phyloP scores from a whole-genome alignment of 1,140 invertebrate genomes.

The Drosophila ercepeae region DNA sequence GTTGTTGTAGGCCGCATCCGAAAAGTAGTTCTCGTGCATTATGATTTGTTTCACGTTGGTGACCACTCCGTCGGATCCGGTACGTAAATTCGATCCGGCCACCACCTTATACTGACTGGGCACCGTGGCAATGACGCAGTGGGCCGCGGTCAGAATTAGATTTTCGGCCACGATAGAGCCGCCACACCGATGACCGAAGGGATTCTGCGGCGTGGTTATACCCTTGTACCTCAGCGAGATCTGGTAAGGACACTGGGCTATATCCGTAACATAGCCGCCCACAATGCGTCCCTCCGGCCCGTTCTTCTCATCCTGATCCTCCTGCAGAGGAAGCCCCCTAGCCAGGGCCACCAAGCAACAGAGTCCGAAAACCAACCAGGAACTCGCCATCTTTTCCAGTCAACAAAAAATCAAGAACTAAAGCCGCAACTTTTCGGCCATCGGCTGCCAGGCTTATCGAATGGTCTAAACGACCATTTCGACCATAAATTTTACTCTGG shows the following conservation, averaged over 20 bases:
- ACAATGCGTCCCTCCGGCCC: constrained; percentile 59
- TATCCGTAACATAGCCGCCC: constrained; percentile 53
- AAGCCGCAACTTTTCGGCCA: background rate
- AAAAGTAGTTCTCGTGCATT: constrained; percentile 73
- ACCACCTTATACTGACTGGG: constrained; percentile 67
- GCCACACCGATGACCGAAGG: constrained; percentile 84
- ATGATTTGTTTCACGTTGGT: constrained; percentile 67
- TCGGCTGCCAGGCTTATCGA: constrained; percentile 40
- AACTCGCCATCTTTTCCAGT: constrained; percentile 38
- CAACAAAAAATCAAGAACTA: constrained; percentile 27
- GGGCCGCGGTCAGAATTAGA: constrained; percentile 73
- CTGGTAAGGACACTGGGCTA: constrained; percentile 65
- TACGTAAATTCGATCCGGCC: constrained; percentile 58
- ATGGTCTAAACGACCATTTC: constrained; percentile 24
- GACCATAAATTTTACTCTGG: constrained; percentile 55
- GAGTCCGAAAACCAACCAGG: constrained; percentile 7
- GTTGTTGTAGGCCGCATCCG: constrained; percentile 45
- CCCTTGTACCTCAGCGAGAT: constrained; percentile 66
- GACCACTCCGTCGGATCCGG: constrained; percentile 60
- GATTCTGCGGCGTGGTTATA: constrained; percentile 31
- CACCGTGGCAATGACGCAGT: constrained; percentile 63
- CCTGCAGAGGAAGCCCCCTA: constrained; percentile 38
- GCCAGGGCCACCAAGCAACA: constrained; percentile 15
- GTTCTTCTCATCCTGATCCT: constrained; percentile 3
- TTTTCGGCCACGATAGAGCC: constrained; percentile 84